Percentiles rank a stretch among this genome's conserved stretches.
phyloP scores from a whole-genome alignment of 1,140 invertebrate genomes.

The Diachasmimorpha longicaudata region DNA sequence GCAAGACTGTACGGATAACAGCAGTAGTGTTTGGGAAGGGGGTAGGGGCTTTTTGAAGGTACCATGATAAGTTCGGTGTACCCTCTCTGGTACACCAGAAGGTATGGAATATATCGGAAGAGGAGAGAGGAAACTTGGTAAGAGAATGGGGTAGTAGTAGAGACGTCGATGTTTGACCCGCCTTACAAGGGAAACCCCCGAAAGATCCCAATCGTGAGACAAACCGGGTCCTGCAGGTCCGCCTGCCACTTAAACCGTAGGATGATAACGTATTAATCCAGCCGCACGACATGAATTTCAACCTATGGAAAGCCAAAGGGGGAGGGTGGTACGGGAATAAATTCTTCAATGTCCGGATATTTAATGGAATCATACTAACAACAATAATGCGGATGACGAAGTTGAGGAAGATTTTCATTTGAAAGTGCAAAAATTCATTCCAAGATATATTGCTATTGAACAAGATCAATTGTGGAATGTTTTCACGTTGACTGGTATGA shows the following conservation, averaged over 20 bases:
- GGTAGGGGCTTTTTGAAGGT: not conserved
- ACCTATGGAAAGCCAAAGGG: not conserved
- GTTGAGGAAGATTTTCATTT: no score
- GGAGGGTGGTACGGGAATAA: not conserved
- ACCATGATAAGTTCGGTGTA: constrained; percentile 7
- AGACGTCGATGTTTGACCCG: constrained; percentile 50
- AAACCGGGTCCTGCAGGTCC: constrained; percentile 27
- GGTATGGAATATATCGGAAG: constrained; percentile 20
- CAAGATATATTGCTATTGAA: no score
- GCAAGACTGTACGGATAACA: constrained; percentile 21
- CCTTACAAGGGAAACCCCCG: constrained; percentile 49
- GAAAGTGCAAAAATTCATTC: no score
- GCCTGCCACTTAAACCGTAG: constrained; percentile 54
- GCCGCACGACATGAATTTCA: constrained; percentile 43
- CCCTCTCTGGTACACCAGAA: constrained; percentile 20
- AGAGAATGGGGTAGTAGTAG: not conserved
- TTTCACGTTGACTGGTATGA: no score
- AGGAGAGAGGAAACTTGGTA: constrained; percentile 34
- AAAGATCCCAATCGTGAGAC: constrained; percentile 33
- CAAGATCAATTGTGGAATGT: no score
- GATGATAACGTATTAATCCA: constrained; percentile 61
- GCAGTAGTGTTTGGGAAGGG: constrained; percentile 24
- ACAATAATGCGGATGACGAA: not conserved
- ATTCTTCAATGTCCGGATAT: not conserved
- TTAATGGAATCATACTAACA: not conserved